These are phyloP conservation scores for Beris chalybata DNA, from an alignment of 2,888 invertebrate genomes.

Conservation along the genomic window DNA sequence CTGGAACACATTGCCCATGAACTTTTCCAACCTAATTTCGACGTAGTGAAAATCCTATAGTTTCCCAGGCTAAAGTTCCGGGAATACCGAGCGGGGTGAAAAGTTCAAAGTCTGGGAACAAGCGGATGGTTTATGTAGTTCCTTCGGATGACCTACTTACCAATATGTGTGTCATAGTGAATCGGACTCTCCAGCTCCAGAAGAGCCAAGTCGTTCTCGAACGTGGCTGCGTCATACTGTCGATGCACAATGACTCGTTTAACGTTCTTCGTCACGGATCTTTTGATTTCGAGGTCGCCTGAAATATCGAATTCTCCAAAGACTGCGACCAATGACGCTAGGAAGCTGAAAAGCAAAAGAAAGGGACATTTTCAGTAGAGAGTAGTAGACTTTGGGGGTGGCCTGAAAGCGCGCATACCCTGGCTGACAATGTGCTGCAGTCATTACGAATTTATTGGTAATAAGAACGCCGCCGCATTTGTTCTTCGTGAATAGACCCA, in stretches of 20 bases:
- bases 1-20: too few species aligned
- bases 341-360: conserved; percentile 60
- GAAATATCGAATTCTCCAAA: conserved; percentile 91
- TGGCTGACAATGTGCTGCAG: conserved; percentile 94
- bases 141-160: conserved; percentile 55
- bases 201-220: conserved; percentile 88
- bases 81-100: not conserved
- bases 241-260: conserved; percentile 85
- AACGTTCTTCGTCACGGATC: conserved; percentile 80
- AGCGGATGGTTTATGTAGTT: not conserved
- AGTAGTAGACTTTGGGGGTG: not conserved
- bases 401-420: conserved; percentile 62
- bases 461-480: conserved; percentile 95
- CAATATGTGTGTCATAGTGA: conserved; percentile 81
- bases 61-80: too few species aligned
- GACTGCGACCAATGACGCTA: conserved; percentile 86
- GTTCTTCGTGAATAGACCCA: conserved; percentile 91
- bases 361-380: not conserved
- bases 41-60: too few species aligned
- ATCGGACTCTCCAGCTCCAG: conserved; percentile 82
- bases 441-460: conserved; percentile 81
- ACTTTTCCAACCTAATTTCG: too few species aligned
- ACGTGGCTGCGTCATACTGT: conserved; percentile 86
- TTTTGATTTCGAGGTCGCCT: conserved; percentile 76
- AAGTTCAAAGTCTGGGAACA: conserved; percentile 6